Evolutionary conservation across 2,113 vertebrate genomes (phyloP).

Genomic region (Cochlearius cochlearius): DNA sequence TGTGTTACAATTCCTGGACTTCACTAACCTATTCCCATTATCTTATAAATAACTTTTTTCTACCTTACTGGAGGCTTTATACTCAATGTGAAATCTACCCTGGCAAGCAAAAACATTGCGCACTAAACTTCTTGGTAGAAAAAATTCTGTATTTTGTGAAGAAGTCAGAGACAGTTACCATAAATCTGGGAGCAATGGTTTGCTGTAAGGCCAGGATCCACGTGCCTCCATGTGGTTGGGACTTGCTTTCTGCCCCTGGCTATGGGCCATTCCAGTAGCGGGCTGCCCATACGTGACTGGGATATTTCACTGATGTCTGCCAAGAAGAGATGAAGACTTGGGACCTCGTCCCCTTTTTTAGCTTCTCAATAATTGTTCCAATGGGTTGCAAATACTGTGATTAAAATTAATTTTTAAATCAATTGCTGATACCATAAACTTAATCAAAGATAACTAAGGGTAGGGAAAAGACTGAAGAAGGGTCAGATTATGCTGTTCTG

Average conservation of each 20-base stretch:
- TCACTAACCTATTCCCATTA: neutral
- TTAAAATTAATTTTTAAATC: neutral
- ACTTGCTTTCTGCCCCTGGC: neutral
- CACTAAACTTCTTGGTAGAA: neutral
- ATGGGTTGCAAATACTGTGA: neutral
- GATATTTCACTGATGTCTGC: neutral
- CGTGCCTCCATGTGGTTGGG: accelerated
- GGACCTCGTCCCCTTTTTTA: neutral
- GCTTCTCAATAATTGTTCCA: neutral
- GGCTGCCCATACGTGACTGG: neutral
- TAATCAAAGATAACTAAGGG: neutral
- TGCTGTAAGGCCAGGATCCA: neutral
- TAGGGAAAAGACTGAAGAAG: neutral
- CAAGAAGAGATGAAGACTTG: neutral
- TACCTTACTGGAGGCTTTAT: neutral
- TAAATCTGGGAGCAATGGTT: neutral
- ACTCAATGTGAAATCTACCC: neutral
- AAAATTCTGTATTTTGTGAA: neutral
- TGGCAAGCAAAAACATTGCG: neutral
- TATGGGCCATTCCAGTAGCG: neutral
- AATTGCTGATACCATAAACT: neutral
- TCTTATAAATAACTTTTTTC: neutral
- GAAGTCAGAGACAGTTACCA: neutral
- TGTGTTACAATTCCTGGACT: neutral
- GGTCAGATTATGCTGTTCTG: neutral